phyloP scores from a whole-genome alignment of 1,140 invertebrate species.

The Drosophila repleta region DNA sequence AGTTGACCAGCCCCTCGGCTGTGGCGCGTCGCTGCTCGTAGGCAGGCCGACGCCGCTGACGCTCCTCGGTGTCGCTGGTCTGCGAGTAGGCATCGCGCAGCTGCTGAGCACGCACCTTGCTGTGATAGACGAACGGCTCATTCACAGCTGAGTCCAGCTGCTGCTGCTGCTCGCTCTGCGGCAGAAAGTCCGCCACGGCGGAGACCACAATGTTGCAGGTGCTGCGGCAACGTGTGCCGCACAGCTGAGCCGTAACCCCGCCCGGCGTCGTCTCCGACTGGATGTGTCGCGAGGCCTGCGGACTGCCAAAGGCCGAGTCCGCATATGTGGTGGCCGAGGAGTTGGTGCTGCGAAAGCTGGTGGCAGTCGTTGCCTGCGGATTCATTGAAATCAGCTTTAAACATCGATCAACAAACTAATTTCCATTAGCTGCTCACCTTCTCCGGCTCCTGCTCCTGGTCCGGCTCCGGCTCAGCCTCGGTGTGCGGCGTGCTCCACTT shows the following conservation, averaged over 20 bases:
- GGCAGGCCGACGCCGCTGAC: constrained; percentile 45
- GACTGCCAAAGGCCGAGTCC: constrained; percentile 79
- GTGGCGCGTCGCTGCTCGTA: constrained; percentile 78
- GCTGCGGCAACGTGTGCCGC: constrained; percentile 86
- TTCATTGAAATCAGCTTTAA: background rate
- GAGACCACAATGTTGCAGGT: constrained; percentile 89
- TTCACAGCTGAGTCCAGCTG: constrained; percentile 8
- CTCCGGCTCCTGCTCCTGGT: constrained; percentile 58
- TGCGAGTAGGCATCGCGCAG: constrained; percentile 80
- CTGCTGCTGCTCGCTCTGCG: constrained; percentile 36
- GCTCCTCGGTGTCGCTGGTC: constrained; percentile 78
- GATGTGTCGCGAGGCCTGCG: constrained; percentile 59
- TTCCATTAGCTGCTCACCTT: constrained; percentile 37
- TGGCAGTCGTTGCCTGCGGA: constrained; percentile 32
- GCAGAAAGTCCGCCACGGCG: constrained; percentile 82
- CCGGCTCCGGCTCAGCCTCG: constrained; percentile 33
- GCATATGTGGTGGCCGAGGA: constrained; percentile 69
- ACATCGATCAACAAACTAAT: background rate
- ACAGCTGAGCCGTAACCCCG: constrained; percentile 55
- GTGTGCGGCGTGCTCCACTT: constrained; percentile 62
- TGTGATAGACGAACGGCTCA: constrained; percentile 78
- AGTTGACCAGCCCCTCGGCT: constrained; percentile 66
- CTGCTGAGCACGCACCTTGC: constrained; percentile 72
- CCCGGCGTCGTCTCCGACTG: constrained; percentile 19
- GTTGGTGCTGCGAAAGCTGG: constrained; percentile 80